Base-by-base conservation (phyloP, 2,888 invertebrate genomes). In the Leptinotarsa peninsularis region DNA sequence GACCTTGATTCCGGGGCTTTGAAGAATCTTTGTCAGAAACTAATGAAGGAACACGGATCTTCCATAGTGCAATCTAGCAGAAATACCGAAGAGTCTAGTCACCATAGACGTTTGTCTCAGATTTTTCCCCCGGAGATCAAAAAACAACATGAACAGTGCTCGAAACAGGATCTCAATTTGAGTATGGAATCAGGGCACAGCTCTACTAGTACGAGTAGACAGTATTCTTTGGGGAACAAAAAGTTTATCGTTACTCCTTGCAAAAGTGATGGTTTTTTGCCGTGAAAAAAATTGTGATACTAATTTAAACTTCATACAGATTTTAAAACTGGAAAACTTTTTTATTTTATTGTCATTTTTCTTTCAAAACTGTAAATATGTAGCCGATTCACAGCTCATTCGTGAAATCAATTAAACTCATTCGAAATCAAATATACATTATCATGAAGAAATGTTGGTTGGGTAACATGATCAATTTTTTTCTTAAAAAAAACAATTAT, bases 201-300 rank as follows among this genome's bases (percentile, higher is more conserved):
- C 77, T 76, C 18, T 68, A 71, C 15, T 74, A 70, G 68, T 4
- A 67, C 13, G 74, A 70, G 68, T 4, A 67, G 71, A 58, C 56
- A 54, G 60, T 63, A 72, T 1, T 70, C 60, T 33, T 73, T 75
- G 7, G 79, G 79, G 10, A 82, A 79, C 2, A 79, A 73, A 71
- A 83, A 81, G 75, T 83, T 85, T 74, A 78, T 81, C 13, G 84
- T 85, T 13, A 84, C 83, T 7, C 83, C 83, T 21, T 84, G 84
- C 78, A 72, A 80, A 66, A 58, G 70, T 2, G 81, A 81, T 77
- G 54, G 72, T 1, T 71, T 74, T n/a, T 17, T 33, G 50, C 52
- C 69, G 18, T 69, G 13, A 43, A n/a, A 33, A 21, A 33, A 33
- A 33, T 7, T 7, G 33, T 33, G 33, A 1, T 33, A 33, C 43